Percentiles rank a stretch among this genome's conserved stretches.
These are phyloP conservation scores for Albula glossodonta DNA, from an alignment of 2,113 vertebrate genomes.

Conservation along the genomic window DNA sequence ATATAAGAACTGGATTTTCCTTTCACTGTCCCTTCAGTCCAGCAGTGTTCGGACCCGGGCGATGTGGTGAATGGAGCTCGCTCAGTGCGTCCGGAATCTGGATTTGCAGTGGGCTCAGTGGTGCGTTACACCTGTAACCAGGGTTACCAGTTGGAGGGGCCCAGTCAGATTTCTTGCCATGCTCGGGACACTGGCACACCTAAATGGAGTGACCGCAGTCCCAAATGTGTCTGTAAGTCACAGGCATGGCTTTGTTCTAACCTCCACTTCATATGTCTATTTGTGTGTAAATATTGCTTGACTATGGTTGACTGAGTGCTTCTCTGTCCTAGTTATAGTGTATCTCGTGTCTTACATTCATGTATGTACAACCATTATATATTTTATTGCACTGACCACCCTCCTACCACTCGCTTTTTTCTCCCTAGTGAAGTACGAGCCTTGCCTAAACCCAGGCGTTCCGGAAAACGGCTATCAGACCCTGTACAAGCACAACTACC, in stretches of 20 bases:
- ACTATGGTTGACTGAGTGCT: no score
- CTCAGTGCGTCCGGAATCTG: slow-evolving; percentile 77
- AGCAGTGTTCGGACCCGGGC: slow-evolving; percentile 86
- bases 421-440: slow-evolving; percentile 84
- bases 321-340: no score
- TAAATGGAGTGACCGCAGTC: slow-evolving; percentile 90
- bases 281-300: not conserved
- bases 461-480: slow-evolving; percentile 92
- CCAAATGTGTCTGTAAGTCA: slow-evolving; percentile 89
- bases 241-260: not conserved
- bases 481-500: slow-evolving; percentile 89
- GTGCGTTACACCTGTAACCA: slow-evolving; percentile 88
- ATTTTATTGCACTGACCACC: not conserved
- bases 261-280: not conserved
- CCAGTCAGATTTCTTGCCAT: slow-evolving; percentile 83
- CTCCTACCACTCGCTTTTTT: slow-evolving; percentile 14
- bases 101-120: slow-evolving; percentile 83
- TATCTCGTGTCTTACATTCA: not conserved
- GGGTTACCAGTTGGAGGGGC: slow-evolving; percentile 87
- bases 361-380: not conserved
- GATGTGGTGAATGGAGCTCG: slow-evolving; percentile 86
- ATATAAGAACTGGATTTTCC: not conserved
- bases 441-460: slow-evolving; percentile 87
- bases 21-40: slow-evolving; percentile 62
- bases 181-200: slow-evolving; percentile 86